Evolutionary conservation across 2,888 invertebrate genomes (phyloP).

Genomic region (Parthenolecanium corni): DNA sequence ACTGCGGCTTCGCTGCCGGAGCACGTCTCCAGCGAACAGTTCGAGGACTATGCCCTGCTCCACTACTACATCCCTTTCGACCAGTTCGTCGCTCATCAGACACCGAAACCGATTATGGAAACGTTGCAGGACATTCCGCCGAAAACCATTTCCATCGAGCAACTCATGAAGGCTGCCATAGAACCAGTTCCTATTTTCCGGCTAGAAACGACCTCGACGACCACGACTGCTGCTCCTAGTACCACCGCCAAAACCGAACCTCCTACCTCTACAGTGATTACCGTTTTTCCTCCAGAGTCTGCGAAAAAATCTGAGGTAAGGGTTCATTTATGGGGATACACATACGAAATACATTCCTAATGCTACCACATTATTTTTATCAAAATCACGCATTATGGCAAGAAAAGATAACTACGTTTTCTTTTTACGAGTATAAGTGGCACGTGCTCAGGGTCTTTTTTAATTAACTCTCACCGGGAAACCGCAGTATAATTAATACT

Average conservation of each 20-base stretch:
- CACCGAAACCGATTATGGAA: constrained; percentile 25
- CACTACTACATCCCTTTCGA: constrained; percentile 17
- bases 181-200: constrained; percentile 13
- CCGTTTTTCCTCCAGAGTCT: no score
- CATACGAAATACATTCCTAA: no score
- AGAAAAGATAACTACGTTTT: neutral
- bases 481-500: no score
- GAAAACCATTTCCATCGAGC: constrained; percentile 1
- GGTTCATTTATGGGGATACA: no score
- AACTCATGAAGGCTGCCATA: constrained; percentile 24
- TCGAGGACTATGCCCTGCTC: constrained; percentile 3
- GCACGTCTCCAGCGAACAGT: neutral
- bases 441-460: neutral
- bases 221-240: neutral
- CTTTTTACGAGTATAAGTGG: neutral
- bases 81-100: neutral
- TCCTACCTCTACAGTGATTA: no score
- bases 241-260: neutral
- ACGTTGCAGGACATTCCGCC: constrained; percentile 10
- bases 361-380: no score
- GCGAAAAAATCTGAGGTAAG: no score
- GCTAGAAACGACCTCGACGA: neutral
- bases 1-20: neutral
- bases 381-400: no score
- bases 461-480: neutral